Conservation (phyloP, 2,113 vertebrate genomes). For the Caranx melampygus region DNA sequence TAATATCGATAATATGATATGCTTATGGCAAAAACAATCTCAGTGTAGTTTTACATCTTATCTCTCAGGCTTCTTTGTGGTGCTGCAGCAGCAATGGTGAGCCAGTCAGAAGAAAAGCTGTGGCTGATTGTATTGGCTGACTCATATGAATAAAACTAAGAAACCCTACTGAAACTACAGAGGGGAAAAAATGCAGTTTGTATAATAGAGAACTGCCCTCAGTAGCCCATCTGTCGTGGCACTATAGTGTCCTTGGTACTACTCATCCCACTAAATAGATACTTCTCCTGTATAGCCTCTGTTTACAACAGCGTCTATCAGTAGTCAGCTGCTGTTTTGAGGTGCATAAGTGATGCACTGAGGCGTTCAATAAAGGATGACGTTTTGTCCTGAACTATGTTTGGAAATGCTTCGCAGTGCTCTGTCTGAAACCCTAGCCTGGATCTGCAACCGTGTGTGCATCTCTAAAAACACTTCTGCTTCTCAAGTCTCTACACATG, state of each 20-base stretch:
- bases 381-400: constrained; percentile 27
- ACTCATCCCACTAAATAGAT: neutral
- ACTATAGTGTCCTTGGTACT: neutral
- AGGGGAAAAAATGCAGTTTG: neutral
- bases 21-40: too few relatives aligned
- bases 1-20: too few relatives aligned
- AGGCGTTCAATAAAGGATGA: constrained; percentile 17
- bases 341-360: neutral
- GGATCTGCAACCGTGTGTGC: constrained; percentile 6
- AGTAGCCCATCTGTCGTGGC: neutral
- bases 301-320: neutral
- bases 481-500: constrained; percentile 36
- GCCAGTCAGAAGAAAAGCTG: too few relatives aligned
- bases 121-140: too few relatives aligned
- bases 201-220: neutral
- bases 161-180: neutral
- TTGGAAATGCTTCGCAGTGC: constrained; percentile 9
- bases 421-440: constrained; percentile 29
- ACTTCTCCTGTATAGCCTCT: neutral
- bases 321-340: neutral
- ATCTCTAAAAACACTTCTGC: constrained; percentile 39
- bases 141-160: too few relatives aligned
- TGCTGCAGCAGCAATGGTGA: too few relatives aligned
- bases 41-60: too few relatives aligned
- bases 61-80: too few relatives aligned